phyloP scores from a whole-genome alignment of 1,140 invertebrate species.

The Lucilia sericata region DNA sequence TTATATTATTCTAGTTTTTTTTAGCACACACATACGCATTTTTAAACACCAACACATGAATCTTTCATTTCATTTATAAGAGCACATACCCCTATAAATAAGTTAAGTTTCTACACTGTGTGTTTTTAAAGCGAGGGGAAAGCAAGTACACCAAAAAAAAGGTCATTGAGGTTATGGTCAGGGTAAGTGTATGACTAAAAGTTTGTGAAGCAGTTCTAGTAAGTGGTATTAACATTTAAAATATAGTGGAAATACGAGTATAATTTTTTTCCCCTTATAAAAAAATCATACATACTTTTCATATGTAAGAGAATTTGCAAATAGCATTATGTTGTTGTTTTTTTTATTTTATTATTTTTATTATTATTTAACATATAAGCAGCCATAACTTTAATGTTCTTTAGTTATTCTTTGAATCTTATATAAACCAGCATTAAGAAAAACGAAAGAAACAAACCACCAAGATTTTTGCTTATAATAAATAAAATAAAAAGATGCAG shows the following conservation, averaged over 20 bases:
- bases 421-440: constrained; percentile 7
- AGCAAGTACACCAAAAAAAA: not conserved
- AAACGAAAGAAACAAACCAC: not conserved
- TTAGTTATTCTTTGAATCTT: not conserved
- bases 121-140: not conserved
- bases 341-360: constrained; percentile 9
- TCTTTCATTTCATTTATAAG: too few species aligned
- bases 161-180: constrained; percentile 25
- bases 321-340: too few species aligned
- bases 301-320: too few species aligned
- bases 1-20: not conserved
- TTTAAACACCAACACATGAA: not conserved
- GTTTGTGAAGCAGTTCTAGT: not conserved
- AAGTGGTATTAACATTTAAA: constrained; percentile 6
- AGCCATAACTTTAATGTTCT: constrained; percentile 42
- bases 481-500: not conserved
- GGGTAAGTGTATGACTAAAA: not conserved
- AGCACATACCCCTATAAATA: not conserved
- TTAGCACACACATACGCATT: not conserved
- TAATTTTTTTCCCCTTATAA: not conserved
- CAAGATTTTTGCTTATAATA: not conserved
- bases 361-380: constrained; percentile 22
- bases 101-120: too few species aligned
- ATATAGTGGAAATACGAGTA: not conserved
- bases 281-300: not conserved